Base-by-base conservation (phyloP, 2,888 invertebrate genomes). In the Eubasilissa splendida region DNA sequence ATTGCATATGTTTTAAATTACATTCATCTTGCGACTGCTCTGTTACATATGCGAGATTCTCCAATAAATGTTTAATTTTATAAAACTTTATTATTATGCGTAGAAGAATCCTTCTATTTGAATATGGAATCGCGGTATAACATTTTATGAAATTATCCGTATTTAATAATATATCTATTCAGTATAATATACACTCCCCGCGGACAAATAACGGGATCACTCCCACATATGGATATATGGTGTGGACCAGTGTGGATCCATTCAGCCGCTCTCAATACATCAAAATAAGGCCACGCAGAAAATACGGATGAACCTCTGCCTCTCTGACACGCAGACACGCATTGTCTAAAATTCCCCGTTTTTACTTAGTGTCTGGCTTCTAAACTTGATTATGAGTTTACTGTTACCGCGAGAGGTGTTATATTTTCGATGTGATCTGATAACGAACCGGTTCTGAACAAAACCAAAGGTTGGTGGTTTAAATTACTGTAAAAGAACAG, bases 351-450 rank as follows among this genome's bases (percentile, higher is more conserved):
- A 12, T 65, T 2, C 3, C 11, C 2, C 71, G 31, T 56, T 73
- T 12, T 58, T 73, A 73, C 71, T n/a, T 10, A 9, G 33, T 11
- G 56, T 56, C 65, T 10, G 11, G 58, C 58, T 42, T 42, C 42
- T 42, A 42, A 14, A n/a, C n/a, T 60, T 22, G 60, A n/a, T 42
- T 42, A n/a, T 52, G 56, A 58, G 22, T 82, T 82, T 82, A 82
- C 82, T 80, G 82, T 82, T 82, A 82, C 59, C 71, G 14, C 12
- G 70, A 78, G 63, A 82, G 63, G 80, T 78, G 71, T 78, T 79
- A 82, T 76, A 82, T 74, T 82, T 80, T 80, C 56, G 76, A 77
- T 80, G 76, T 66, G 75, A 70, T 82, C 80, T 58, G 71, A 80
- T 80, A 82, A 82, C 10, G 63, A 82, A 80, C 82, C 33, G 77